Evolutionary conservation across 2,113 vertebrate species (phyloP).

Genomic region (Nematolebias whitei): DNA sequence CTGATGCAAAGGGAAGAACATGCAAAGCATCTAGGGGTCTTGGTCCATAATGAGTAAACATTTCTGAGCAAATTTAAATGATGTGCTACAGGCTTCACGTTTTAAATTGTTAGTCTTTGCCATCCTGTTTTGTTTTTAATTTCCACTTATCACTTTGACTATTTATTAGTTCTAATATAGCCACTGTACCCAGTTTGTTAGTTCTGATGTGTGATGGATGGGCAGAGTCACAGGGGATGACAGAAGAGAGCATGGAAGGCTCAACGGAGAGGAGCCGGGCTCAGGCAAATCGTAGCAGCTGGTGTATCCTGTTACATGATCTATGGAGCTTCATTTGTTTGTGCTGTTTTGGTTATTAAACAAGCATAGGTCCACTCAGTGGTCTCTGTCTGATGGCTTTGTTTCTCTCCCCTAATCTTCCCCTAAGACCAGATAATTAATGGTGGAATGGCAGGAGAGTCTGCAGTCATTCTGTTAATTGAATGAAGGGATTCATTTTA

Average conservation of each 20-base stretch:
- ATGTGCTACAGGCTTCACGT: slow-evolving; percentile 1
- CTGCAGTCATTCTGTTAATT: slow-evolving; percentile 67
- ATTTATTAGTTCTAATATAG: slow-evolving; percentile 29
- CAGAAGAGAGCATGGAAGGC: slow-evolving; percentile 9
- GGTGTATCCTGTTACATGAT: slow-evolving; percentile 50
- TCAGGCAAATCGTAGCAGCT: slow-evolving; percentile 45
- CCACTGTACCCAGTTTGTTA: slow-evolving; percentile 28
- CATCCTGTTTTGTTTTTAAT: slow-evolving; percentile 11
- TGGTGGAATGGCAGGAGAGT: slow-evolving; percentile 60
- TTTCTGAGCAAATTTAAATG: slow-evolving; percentile 3
- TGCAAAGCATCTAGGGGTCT: neutral
- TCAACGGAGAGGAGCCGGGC: slow-evolving; percentile 24
- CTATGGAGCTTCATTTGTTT: slow-evolving; percentile 72
- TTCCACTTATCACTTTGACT: slow-evolving; percentile 28
- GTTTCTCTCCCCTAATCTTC: slow-evolving; percentile 66
- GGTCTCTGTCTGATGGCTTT: slow-evolving; percentile 56
- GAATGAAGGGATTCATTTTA: slow-evolving; percentile 71
- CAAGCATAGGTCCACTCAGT: slow-evolving; percentile 55
- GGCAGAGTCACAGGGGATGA: slow-evolving; percentile 32
- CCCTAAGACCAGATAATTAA: slow-evolving; percentile 78
- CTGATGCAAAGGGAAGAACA: slow-evolving; percentile 1
- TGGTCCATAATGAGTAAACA: neutral
- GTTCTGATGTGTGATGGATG: slow-evolving; percentile 46
- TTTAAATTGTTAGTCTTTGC: slow-evolving; percentile 26
- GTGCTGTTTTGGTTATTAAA: slow-evolving; percentile 72